Conservation (phyloP, 2,888 invertebrate species). For the Macroteleia sp. region DNA sequence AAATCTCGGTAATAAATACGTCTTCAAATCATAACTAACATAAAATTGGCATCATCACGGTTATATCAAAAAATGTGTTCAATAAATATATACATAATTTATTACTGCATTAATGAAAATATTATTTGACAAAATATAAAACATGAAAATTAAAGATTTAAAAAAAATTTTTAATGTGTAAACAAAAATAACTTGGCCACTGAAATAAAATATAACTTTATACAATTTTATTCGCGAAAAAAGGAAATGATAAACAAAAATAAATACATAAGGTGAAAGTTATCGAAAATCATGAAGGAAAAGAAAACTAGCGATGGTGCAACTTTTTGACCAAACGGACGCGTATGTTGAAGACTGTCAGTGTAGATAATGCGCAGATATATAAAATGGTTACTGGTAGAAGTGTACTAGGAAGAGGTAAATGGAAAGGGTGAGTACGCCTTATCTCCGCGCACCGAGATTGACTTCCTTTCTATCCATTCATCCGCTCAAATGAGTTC, state of each 20-base stretch:
- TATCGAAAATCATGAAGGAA: constrained; percentile 51
- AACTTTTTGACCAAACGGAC: constrained; percentile 57
- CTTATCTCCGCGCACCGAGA: constrained; percentile 83
- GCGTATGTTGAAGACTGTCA: constrained; percentile 57
- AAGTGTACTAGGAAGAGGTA: constrained; percentile 62
- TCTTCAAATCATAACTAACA: too few species aligned
- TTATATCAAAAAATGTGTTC: too few species aligned
- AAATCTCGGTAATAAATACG: too few species aligned
- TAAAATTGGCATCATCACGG: too few species aligned
- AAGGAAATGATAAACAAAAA: constrained; percentile 52
- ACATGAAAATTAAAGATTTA: too few species aligned
- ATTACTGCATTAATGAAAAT: too few species aligned
- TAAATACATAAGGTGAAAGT: constrained; percentile 35
- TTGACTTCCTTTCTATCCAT: constrained; percentile 83
- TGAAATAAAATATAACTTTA: constrained; percentile 8
- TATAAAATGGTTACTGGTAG: constrained; percentile 60
- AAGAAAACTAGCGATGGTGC: constrained; percentile 28
- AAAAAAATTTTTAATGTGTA: too few species aligned
- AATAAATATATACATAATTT: too few species aligned
- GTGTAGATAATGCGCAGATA: constrained; percentile 61
- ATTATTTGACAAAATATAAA: too few species aligned
- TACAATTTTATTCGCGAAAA: constrained; percentile 24
- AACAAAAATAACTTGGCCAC: too few species aligned
- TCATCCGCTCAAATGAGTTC: constrained; percentile 83
- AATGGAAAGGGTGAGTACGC: constrained; percentile 74